These are phyloP conservation scores for Galerucella pusilla DNA, from an alignment of 2,888 invertebrate genomes.

Conservation along the genomic window DNA sequence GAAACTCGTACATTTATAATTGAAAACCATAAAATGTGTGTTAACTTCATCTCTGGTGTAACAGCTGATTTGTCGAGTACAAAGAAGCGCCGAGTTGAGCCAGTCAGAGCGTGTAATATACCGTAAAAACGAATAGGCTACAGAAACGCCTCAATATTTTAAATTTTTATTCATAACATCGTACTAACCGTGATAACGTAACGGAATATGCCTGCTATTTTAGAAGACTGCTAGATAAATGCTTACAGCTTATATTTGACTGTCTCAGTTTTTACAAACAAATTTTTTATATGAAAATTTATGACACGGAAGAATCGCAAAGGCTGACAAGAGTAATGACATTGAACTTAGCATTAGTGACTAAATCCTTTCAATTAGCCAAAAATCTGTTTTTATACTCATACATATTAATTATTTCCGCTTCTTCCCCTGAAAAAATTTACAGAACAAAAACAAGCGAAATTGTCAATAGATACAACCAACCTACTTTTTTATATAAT, in stretches of 20 bases:
- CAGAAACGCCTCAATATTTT: conserved; percentile 23
- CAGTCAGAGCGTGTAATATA: conserved; percentile 30
- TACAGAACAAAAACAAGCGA: too few species aligned
- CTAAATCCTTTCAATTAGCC: too few species aligned
- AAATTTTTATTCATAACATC: conserved; percentile 28
- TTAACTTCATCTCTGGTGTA: conserved; percentile 22
- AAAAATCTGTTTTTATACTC: too few species aligned
- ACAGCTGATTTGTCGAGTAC: conserved; percentile 25
- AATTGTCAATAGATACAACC: too few species aligned
- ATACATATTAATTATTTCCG: too few species aligned
- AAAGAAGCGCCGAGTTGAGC: conserved; percentile 17
- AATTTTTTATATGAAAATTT: not conserved
- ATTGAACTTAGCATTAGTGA: too few species aligned
- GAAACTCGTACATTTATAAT: conserved; percentile 18
- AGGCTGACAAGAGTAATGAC: too few species aligned
- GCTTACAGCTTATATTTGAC: not conserved
- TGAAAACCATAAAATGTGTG: conserved; percentile 29
- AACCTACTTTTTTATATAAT: too few species aligned
- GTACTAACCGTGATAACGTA: not conserved
- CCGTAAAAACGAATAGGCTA: conserved; percentile 27
- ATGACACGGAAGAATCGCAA: too few species aligned
- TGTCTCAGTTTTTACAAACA: not conserved
- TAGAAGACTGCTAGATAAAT: not conserved
- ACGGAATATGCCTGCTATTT: not conserved
- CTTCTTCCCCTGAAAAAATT: too few species aligned